Evolutionary conservation across 2,797 vertebrate genomes (phyloP), one percentile per base, ranked within the genome.

Genomic region (Eremophila alpestris): DNA sequence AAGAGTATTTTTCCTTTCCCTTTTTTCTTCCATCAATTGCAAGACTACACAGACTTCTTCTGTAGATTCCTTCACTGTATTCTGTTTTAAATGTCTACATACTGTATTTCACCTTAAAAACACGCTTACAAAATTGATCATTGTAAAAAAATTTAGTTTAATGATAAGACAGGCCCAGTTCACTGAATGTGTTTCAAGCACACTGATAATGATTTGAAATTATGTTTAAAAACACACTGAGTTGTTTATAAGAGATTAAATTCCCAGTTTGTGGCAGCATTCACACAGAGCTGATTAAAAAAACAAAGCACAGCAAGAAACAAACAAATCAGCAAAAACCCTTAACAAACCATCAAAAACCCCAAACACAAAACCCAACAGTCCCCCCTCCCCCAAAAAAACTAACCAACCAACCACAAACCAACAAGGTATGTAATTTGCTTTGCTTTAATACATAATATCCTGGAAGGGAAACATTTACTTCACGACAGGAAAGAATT

Each of bases 321-420:
- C 8, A 13, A 49, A 10, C 15, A 3, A 30, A 58, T 16, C 38
- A 38, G 11, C 38, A 51, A 69, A 86, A 40, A 23, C 10, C 10
- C 12, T 40, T 38, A 76, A 38, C 21, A 75, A 67, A 43, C 10
- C 2, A 48, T 30, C 30, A 69, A 26, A 81, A 70, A 43, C 8
- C 7, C 5, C 7, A 40, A 55, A 24, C 13, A 11, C 30, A 45
- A 52, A 45, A 3, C 19, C 5, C 8, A 67, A 19, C 7, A 60
- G 27, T 14, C 2, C 2, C 2, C 5, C 5, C 1, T 27, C 9
- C 5, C 19, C 3, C 12, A 13, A 34, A 46, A 62, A 65, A 41
- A 26, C 13, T 38, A 32, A 22, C 15, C 19, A 65, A 41, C 10
- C 16, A 49, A n/a, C 11, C 45, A 22, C 6, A 12, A 55, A 60